These are phyloP conservation scores for Drosophila barbarae DNA, from an alignment of 2,888 invertebrate species.

Conservation along the genomic window DNA sequence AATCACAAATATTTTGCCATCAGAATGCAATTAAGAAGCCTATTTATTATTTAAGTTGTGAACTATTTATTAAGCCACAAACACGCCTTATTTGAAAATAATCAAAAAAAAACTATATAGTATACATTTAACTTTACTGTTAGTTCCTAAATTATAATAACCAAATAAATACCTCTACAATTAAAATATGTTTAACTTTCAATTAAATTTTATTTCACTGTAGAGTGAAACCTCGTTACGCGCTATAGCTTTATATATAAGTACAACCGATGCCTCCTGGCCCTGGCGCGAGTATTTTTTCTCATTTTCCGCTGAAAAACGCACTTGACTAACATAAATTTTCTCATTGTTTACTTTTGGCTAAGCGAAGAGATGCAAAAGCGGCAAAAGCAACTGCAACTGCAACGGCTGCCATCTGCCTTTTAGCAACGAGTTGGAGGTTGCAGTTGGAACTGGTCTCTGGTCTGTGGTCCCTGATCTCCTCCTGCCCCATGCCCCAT, in stretches of 20 bases:
- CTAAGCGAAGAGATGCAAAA: constrained; percentile 27
- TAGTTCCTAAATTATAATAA: too few species aligned
- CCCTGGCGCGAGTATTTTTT: constrained; percentile 55
- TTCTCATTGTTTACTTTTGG: constrained; percentile 68
- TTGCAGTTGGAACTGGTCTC: constrained; percentile 49
- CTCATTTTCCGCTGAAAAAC: constrained; percentile 71
- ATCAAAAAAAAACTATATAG: too few species aligned
- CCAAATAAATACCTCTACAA: neutral
- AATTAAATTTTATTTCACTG: constrained; percentile 13
- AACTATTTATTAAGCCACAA: too few species aligned
- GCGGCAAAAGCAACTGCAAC: constrained; percentile 23
- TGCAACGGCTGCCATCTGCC: constrained; percentile 50
- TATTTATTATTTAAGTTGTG: too few species aligned
- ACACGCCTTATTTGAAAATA: too few species aligned
- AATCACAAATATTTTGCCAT: too few species aligned
- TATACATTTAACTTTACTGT: too few species aligned
- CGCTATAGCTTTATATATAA: constrained; percentile 53
- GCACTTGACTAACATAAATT: constrained; percentile 74
- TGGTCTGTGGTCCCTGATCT: constrained; percentile 4
- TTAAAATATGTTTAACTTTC: neutral
- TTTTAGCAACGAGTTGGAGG: constrained; percentile 36
- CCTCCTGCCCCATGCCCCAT: constrained; percentile 26
- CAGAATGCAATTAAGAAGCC: too few species aligned
- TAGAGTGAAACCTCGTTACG: constrained; percentile 57
- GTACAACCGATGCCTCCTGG: constrained; percentile 7